phyloP scores from a whole-genome alignment of 2,888 invertebrate genomes.

The Scaptomyza parva region DNA sequence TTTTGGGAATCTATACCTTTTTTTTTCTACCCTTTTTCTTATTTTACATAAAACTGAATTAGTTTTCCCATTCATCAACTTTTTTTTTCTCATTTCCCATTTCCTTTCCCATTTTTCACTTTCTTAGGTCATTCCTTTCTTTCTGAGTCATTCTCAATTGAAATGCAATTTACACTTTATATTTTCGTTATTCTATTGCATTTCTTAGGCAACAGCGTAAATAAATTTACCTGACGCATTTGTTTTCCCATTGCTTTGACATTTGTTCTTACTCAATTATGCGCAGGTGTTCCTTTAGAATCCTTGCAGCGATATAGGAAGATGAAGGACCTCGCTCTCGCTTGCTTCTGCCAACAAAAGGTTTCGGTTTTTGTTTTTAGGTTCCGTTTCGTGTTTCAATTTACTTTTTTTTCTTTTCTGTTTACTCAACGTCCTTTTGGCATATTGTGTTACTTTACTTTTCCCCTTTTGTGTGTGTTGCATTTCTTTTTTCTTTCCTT shows the following conservation, averaged over 20 bases:
- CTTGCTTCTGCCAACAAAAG: conserved; percentile 42
- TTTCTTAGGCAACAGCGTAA: conserved; percentile 12
- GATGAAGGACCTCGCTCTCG: neutral
- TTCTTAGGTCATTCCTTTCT: neutral
- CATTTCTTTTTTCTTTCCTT: conserved; percentile 9
- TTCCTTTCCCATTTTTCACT: neutral
- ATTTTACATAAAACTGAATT: neutral
- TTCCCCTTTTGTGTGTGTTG: neutral
- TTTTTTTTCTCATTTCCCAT: neutral
- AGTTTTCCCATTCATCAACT: neutral
- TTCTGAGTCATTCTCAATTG: conserved; percentile 23
- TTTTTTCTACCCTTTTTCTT: too few species aligned
- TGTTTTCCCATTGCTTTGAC: conserved; percentile 67
- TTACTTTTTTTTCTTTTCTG: conserved; percentile 31
- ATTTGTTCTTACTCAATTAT: conserved; percentile 71
- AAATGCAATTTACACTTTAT: conserved; percentile 60
- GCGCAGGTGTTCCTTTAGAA: conserved; percentile 54
- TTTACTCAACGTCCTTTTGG: conserved; percentile 18
- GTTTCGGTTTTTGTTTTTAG: too few species aligned
- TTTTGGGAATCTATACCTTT: too few species aligned
- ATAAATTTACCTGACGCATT: conserved; percentile 52
- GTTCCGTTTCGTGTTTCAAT: conserved; percentile 62
- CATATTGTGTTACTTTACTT: conserved; percentile 68
- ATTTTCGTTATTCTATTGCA: conserved; percentile 22
- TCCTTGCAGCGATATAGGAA: neutral